phyloP scores from a whole-genome alignment of 2,888 invertebrate genomes.

The Pemphredon lugubris region DNA sequence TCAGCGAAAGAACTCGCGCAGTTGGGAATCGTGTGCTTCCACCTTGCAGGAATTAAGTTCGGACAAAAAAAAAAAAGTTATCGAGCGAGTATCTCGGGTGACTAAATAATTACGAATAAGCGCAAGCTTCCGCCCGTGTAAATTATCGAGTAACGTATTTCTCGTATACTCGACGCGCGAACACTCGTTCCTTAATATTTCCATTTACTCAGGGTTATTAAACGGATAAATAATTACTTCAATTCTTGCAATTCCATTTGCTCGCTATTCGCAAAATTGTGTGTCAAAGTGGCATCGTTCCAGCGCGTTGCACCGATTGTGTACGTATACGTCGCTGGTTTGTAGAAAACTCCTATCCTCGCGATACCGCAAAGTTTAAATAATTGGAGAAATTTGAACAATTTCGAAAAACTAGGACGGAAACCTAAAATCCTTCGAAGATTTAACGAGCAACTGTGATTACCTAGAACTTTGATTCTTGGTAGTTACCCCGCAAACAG shows the following conservation, averaged over 20 bases:
- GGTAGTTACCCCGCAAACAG: too few relatives aligned
- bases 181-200: constrained; percentile 35
- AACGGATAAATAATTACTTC: constrained; percentile 43
- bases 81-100: too few relatives aligned
- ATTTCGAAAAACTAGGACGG: neutral
- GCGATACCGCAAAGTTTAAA: constrained; percentile 36
- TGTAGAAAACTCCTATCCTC: constrained; percentile 11
- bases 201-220: constrained; percentile 26
- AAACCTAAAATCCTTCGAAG: neutral
- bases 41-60: too few relatives aligned
- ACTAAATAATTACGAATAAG: too few relatives aligned
- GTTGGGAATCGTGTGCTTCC: too few relatives aligned
- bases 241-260: constrained; percentile 31
- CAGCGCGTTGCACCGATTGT: constrained; percentile 52
- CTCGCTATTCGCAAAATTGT: constrained; percentile 32
- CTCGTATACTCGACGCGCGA: too few relatives aligned
- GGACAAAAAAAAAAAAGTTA: too few relatives aligned
- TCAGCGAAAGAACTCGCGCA: too few relatives aligned
- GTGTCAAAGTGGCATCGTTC: constrained; percentile 49
- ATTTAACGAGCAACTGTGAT: neutral
- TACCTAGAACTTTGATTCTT: too few relatives aligned
- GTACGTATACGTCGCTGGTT: constrained; percentile 38
- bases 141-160: too few relatives aligned
- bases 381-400: constrained; percentile 30
- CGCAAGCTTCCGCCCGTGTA: too few relatives aligned